Conservation (phyloP, 2,888 invertebrate species). For the Agrochola circellaris region DNA sequence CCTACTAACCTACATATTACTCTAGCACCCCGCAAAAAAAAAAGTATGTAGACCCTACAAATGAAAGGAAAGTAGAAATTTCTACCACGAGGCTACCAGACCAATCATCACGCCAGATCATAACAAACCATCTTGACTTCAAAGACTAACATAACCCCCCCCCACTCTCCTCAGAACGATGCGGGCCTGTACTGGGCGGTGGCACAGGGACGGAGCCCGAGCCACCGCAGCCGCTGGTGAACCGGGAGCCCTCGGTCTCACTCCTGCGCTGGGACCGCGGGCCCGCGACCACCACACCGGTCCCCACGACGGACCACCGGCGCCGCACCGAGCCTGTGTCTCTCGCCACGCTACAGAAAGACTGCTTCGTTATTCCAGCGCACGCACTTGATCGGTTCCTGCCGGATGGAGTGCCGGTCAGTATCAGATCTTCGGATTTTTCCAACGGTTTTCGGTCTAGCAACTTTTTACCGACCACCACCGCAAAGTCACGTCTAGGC, state of each 20-base stretch:
- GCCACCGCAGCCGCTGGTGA: constrained; percentile 93
- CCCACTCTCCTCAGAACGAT: constrained; percentile 91
- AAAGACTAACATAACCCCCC: constrained; percentile 13
- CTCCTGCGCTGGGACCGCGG: constrained; percentile 88
- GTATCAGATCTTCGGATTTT: constrained; percentile 47
- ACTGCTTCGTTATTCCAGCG: constrained; percentile 98
- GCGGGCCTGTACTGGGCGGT: constrained; percentile 93
- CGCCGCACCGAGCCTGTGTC: constrained; percentile 93
- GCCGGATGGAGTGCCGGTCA: constrained; percentile 96
- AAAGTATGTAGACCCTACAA: not conserved
- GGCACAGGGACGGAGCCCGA: constrained; percentile 92
- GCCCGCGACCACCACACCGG: constrained; percentile 82
- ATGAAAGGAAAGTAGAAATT: not conserved
- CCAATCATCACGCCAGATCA: not conserved
- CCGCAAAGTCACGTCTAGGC: not conserved
- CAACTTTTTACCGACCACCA: not conserved
- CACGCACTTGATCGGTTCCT: constrained; percentile 96
- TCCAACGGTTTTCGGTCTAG: not conserved
- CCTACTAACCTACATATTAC: not conserved
- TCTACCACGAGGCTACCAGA: not conserved
- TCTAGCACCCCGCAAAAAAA: not conserved
- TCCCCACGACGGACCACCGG: constrained; percentile 79
- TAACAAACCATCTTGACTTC: not conserved
- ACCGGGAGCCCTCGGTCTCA: constrained; percentile 92
- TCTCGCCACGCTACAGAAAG: constrained; percentile 95